Evolutionary conservation across 2,888 invertebrate species (phyloP).

Genomic region (Thera britannica): DNA sequence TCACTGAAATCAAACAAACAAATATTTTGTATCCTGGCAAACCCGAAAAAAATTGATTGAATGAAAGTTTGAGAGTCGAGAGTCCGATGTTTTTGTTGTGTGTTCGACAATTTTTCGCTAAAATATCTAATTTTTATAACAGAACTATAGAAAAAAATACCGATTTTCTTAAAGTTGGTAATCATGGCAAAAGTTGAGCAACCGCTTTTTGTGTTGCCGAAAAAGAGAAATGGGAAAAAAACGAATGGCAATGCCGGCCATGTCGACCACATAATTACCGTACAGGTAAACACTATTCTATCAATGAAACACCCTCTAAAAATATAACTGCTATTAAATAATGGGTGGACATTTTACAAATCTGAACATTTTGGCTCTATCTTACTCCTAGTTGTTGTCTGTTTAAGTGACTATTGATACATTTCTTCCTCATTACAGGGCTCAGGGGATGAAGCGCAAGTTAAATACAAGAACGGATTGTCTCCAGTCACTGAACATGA

Average conservation of each 20-base stretch:
- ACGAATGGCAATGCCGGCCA: slow-evolving; percentile 79
- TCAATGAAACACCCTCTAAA: too few species aligned
- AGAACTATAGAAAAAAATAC: neutral
- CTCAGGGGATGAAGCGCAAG: slow-evolving; percentile 73
- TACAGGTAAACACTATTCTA: slow-evolving; percentile 71
- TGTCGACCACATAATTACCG: slow-evolving; percentile 86
- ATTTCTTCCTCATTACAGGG: slow-evolving; percentile 56
- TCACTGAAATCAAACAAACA: too few species aligned
- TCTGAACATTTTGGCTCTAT: too few species aligned
- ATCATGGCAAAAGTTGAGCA: slow-evolving; percentile 76
- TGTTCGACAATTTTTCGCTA: neutral
- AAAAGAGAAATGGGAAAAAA: slow-evolving; percentile 85
- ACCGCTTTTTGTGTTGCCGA: slow-evolving; percentile 85
- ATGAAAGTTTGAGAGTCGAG: too few species aligned
- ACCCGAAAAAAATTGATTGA: too few species aligned
- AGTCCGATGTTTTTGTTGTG: neutral
- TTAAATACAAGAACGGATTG: slow-evolving; percentile 73
- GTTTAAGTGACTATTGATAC: neutral
- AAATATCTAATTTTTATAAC: neutral
- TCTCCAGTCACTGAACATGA: slow-evolving; percentile 78
- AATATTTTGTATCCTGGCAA: too few species aligned
- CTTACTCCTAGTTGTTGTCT: too few species aligned
- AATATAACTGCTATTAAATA: too few species aligned
- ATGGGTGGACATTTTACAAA: too few species aligned
- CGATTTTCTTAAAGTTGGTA: neutral